Conservation (phyloP, 2,797 vertebrate species). For the Ctenochaetus hawaiiensis region DNA sequence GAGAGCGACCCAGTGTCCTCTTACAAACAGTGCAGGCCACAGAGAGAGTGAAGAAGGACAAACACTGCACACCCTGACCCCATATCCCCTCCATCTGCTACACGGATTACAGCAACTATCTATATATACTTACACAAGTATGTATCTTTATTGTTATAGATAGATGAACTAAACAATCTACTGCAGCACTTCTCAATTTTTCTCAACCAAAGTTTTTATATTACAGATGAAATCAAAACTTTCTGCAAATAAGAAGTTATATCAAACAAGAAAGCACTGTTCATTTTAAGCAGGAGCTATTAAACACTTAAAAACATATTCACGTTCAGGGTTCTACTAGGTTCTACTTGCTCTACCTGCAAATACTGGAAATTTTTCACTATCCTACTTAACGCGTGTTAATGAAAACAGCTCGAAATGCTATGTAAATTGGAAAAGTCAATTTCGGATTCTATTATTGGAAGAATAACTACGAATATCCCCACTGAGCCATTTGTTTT, state of each 20-base stretch:
- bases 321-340: no score
- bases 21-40: conserved; percentile 62
- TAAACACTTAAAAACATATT: neutral
- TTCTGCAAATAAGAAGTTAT: neutral
- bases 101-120: neutral
- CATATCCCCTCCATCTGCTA: conserved; percentile 22
- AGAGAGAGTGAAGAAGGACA: conserved; percentile 46
- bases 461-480: conserved; percentile 26
- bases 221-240: no score
- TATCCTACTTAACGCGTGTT: no score
- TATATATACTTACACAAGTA: no score
- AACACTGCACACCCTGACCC: conserved; percentile 52
- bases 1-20: conserved; percentile 72
- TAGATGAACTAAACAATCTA: no score
- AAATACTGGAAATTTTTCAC: neutral
- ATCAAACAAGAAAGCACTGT: neutral
- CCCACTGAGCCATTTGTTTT: conserved; percentile 69
- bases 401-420: no score
- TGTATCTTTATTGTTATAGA: no score
- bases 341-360: neutral
- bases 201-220: no score
- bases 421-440: neutral
- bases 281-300: no score
- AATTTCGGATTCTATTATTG: neutral
- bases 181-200: no score